Base-by-base conservation (phyloP, 2,113 vertebrate species). In the Edolisoma coerulescens region DNA sequence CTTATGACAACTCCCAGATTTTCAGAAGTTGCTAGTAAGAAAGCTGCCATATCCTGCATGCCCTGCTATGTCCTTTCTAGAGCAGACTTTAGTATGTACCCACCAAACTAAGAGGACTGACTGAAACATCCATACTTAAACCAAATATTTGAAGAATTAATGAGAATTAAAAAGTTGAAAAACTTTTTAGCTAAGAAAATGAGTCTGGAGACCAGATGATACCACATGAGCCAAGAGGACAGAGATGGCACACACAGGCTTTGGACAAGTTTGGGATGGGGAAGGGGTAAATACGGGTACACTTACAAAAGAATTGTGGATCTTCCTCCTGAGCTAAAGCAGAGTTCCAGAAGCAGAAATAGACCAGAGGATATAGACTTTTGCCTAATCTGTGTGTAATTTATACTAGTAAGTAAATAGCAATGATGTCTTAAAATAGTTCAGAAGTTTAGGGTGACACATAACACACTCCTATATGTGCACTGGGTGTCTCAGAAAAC, bases 181-280 rank as follows among this genome's bases (percentile, higher is more conserved):
- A 88, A 16, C 11, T 59, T 57, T 77, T 30, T 35, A 59, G 37
- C 42, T 50, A 56, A 86, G 37, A 54, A 89, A 84, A 47, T 11
- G 0, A 68, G n/a, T 35, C 13, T 39, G 21, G 18, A n/a, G 33
- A 45, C 20, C 24, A 13, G 21, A 78, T 4, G 1, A 44, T 16
- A 73, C 3, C 28, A 42, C 53, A 44, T 8, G n/a, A 84, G 35
- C 30, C 23, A 67, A 76, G 32, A 92, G 39, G 60, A 60, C n/a
- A 67, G 20, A 86, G 30, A 32, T 83, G 33, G 26, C n/a, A 83
- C 16, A 56, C 19, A 20, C 13, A 63, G 37, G n/a, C 59, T 69
- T 79, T 17, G 15, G 59, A 20, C 5, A 47, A 20, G 32, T 52
- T 37, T 49, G 42, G 76, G 44, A 59, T 24, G 16, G 39, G 44